Conservation (phyloP, 2,113 vertebrate species). For the Ariopsis seemanni region DNA sequence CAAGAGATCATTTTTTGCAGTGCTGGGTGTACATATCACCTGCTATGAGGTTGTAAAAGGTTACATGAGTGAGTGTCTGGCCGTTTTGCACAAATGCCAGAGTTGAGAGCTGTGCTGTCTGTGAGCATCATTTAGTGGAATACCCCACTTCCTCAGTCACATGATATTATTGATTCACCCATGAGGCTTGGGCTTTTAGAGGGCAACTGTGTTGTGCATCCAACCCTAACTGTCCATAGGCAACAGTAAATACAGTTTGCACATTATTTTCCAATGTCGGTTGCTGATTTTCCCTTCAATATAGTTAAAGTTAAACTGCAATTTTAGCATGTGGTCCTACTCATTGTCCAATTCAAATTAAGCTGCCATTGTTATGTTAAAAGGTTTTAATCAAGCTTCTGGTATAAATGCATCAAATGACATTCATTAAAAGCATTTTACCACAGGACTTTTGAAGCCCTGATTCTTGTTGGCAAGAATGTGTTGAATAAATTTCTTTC, state of each 20-base stretch:
- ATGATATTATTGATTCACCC: conserved; percentile 47
- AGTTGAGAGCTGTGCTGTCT: conserved; percentile 14
- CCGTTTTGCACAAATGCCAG: conserved; percentile 35
- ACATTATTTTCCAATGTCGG: conserved; percentile 34
- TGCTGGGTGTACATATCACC: conserved; percentile 23
- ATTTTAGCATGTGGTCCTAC: background rate
- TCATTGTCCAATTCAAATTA: background rate
- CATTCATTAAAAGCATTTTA: background rate
- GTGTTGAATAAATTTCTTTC: background rate
- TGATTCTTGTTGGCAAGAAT: background rate
- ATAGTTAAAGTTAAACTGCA: conserved; percentile 15
- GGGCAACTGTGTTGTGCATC: conserved; percentile 47
- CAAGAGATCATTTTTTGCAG: too few species aligned
- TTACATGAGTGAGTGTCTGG: conserved; percentile 27
- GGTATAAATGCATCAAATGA: background rate
- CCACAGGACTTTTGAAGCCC: background rate
- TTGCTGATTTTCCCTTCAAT: conserved; percentile 19
- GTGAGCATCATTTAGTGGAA: conserved; percentile 43
- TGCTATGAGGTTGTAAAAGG: conserved; percentile 41
- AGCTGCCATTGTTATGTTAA: conserved; percentile 6
- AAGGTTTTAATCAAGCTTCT: conserved; percentile 27
- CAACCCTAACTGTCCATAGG: conserved; percentile 31
- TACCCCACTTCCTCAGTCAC: conserved; percentile 47
- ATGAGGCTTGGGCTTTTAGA: conserved; percentile 34
- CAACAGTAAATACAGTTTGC: conserved; percentile 44